phyloP scores from a whole-genome alignment of 2,113 vertebrate genomes.

The Serinus canaria region DNA sequence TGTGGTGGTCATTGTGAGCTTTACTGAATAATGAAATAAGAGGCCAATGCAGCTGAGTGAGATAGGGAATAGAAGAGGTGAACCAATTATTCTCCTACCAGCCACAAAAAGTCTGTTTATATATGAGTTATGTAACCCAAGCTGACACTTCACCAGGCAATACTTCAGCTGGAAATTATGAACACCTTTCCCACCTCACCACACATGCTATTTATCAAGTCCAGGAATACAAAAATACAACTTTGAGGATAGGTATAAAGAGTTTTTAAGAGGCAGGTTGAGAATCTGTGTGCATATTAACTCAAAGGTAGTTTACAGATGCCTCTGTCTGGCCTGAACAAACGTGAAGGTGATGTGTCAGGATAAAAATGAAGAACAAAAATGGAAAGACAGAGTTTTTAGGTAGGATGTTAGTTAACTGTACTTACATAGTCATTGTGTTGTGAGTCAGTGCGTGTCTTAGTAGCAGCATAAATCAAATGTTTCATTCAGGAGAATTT shows the following conservation, averaged over 20 bases:
- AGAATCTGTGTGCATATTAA: constrained; percentile 12
- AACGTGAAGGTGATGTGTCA: not conserved
- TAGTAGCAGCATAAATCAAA: not conserved
- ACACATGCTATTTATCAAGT: constrained; percentile 61
- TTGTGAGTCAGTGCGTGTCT: not conserved
- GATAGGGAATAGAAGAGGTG: constrained; percentile 44
- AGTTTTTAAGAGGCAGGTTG: constrained; percentile 28
- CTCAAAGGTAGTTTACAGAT: not conserved
- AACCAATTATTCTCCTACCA: constrained; percentile 65
- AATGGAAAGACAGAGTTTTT: not conserved
- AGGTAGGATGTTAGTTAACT: not conserved
- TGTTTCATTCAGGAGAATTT: not conserved
- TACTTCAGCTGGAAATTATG: constrained; percentile 62
- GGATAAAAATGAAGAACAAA: not conserved
- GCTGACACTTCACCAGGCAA: constrained; percentile 64
- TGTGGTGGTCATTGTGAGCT: constrained; percentile 27
- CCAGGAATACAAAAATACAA: constrained; percentile 49
- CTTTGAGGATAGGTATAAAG: constrained; percentile 58
- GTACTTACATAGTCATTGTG: not conserved
- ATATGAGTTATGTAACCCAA: constrained; percentile 71
- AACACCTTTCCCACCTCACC: constrained; percentile 39
- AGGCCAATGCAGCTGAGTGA: constrained; percentile 39
- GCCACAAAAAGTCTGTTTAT: constrained; percentile 67
- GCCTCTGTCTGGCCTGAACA: not conserved
- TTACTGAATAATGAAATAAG: constrained; percentile 56